Base-by-base conservation (phyloP, 2,113 vertebrate genomes). In the Excalfactoria chinensis region DNA sequence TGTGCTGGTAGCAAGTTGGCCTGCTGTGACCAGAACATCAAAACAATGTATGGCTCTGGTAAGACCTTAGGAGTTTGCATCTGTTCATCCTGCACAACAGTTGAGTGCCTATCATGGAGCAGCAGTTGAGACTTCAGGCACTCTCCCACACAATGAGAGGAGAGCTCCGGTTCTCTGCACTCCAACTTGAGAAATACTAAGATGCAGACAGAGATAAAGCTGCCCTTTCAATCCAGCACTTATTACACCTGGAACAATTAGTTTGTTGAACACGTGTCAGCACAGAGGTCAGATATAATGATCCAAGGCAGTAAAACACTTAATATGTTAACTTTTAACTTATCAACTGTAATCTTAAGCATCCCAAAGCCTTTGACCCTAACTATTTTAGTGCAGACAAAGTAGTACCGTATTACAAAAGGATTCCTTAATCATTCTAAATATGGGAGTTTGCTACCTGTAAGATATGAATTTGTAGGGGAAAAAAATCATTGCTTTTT, bases 241-340 rank as follows among this genome's bases (percentile, higher is more conserved):
- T 93, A 77, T 78, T 86, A 69, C 35, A 84, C 41, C 23, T 60
- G 13, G 48, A 58, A 2, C 48, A 60, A 92, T 75, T 71, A 90
- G 44, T 66, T 26, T 74, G 56, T 53, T 44, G 87, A 58, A 86
- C 44, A 86, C 8, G 32, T 95, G 91, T 88, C 87, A 93, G 91
- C 44, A 77, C 93, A 95, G 81, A 96, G 96, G 94, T 93, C 94
- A 92, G 56, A 23, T 21, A 71, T 7, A 86, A 86, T 18, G 40
- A 91, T 60, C 34, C 72, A 73, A 76, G 84, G 91, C 84, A 80
- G 30, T 78, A 96, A 95, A 93, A 90, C 3, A 1, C n/a, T 92
- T 55, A 81, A 68, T 77, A 49, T 25, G 16, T 78, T 67, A 92
- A 73, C 2, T 3, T 84, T 93, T 95, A 89, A 93, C 74, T 41